Base-by-base conservation (phyloP, 2,113 vertebrate species). In the Myanophis thanlyinensis region DNA sequence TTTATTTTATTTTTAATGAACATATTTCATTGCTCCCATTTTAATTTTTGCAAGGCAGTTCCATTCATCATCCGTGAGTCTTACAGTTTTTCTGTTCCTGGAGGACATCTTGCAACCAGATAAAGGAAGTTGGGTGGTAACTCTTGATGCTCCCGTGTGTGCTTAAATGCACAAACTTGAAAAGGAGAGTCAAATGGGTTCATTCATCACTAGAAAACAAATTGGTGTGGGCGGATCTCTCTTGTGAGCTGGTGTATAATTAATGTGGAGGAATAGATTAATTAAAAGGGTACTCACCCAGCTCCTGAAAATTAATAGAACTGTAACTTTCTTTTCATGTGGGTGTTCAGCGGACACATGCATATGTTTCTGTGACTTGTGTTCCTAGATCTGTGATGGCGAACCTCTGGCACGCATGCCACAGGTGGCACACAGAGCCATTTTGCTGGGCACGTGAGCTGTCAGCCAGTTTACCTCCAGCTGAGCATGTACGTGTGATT, bases 341-440 rank as follows among this genome's bases (percentile, higher is more conserved):
- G 18, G 20, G 51, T 47, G 35, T 44, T 6, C 73, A 54, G 73
- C 25, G 46, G 90, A 46, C 35, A 54, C 22, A 91, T 30, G 52
- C 85, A 54, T 85, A 22, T 46, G 23, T 54, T 95, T 15, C 12
- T 89, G 95, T 96, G 93, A 96, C 94, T 96, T 96, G 94, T 93
- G 67, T 0, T 93, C 89, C 95, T 96, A 51, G 51, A 51, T 51
- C 51, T 15, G 12, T 12, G 51, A n/a, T n/a, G n/a, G n/a, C n/a
- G n/a, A n/a, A n/a, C n/a, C n/a, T n/a, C n/a, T n/a, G n/a, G n/a
- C n/a, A n/a, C n/a, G n/a, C n/a, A n/a, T n/a, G n/a, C n/a, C n/a
- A n/a, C n/a, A n/a, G n/a, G n/a, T n/a, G n/a, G n/a, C n/a, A n/a
- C n/a, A n/a, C n/a, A n/a, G n/a, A n/a, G n/a, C n/a, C n/a, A n/a